These are phyloP conservation scores for Pyrgilauda ruficollis DNA, from an alignment of 2,113 vertebrate species.

Conservation along the genomic window DNA sequence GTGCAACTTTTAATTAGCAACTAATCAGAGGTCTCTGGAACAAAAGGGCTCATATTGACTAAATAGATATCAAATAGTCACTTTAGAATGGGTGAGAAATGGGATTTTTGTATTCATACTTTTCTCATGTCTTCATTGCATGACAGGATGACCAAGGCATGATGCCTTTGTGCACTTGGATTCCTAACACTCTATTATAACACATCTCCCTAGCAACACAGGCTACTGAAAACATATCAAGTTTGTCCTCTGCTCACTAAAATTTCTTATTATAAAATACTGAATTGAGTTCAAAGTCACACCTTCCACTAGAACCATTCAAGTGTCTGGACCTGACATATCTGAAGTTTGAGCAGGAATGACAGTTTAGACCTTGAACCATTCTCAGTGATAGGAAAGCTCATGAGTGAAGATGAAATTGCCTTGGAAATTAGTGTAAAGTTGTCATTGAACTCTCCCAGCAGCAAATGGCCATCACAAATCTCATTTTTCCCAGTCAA, in stretches of 20 bases:
- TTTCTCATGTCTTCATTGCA: neutral
- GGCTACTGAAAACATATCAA: neutral
- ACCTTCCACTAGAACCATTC: neutral
- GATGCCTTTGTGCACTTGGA: neutral
- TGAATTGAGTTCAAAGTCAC: neutral
- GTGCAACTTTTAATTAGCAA: neutral
- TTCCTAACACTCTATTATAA: neutral
- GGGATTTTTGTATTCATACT: neutral
- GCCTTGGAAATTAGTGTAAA: neutral
- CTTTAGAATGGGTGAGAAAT: neutral
- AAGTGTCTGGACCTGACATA: neutral
- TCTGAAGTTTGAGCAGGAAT: neutral
- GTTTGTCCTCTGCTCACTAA: neutral
- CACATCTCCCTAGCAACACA: neutral
- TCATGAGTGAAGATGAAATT: neutral
- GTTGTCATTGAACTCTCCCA: neutral
- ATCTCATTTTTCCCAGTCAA: neutral
- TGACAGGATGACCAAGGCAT: neutral
- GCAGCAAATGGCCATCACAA: neutral
- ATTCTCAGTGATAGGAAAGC: neutral
- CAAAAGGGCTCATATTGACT: neutral
- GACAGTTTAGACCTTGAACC: neutral
- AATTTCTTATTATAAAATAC: slow-evolving; percentile 4
- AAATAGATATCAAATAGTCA: neutral
- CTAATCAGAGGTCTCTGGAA: neutral